Evolutionary conservation across 2,888 invertebrate genomes (phyloP), one percentile per base, ranked within the genome.

Genomic region (Orthosia gracilis): DNA sequence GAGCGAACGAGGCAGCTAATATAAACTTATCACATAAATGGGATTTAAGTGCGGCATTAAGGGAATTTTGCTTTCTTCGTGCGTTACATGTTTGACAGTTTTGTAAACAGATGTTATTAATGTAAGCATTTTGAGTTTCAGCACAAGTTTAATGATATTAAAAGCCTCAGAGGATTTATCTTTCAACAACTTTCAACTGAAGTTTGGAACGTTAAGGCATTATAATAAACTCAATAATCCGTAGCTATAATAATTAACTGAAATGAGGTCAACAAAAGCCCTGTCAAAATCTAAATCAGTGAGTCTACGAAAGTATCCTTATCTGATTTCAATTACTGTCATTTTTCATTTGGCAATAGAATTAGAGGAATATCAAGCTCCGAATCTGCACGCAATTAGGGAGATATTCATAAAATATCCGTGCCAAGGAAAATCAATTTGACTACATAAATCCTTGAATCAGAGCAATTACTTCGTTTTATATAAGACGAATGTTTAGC

Each of bases 391-490:
- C 58, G 73, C 82, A 82, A 82, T 83, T 85, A 85, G 50, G 65
- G 63, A 61, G 70, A 74, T 74, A 83, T 85, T 83, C 85, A 85
- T 78, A 83, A 84, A 81, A 73, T 72, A 82, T 74, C 73, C 23
- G 61, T 55, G 61, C 67, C 50, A 71, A 78, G 47, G 54, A 65
- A 82, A 82, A 82, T 85, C 79, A 78, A 83, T 72, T 82, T 82
- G 55, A 69, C 68, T 70, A 49, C 62, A 76, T 69, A 61, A 72
- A 72, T 81, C 77, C 58, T 77, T 81, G 85, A 82, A 82, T 82
- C 54, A 49, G 49, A 82, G 72, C 77, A 82, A 85, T 82, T 76
- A 69, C 66, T 76, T 69, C 70, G 59, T 69, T 77, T 70, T 85
- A 76, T 72, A 52, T 65, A 69, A 64, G 55, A 68, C 47, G 52